phyloP scores from a whole-genome alignment of 2,888 invertebrate genomes.

The Timema cristinae region DNA sequence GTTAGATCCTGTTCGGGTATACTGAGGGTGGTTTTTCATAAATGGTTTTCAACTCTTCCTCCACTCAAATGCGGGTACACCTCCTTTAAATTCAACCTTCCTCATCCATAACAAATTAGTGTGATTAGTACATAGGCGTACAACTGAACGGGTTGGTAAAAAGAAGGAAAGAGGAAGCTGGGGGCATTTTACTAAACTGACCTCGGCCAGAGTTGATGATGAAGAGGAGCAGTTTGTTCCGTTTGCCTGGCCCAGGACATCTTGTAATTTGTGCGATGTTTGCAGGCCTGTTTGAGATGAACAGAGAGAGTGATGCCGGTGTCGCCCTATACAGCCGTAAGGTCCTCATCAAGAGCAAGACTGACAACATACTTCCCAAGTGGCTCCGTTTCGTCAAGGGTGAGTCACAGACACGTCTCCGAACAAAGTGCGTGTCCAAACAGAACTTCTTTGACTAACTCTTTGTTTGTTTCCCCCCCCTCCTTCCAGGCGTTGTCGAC shows the following conservation, averaged over 20 bases:
- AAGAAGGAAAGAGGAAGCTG: neutral
- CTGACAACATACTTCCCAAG: constrained; percentile 86
- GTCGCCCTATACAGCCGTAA: constrained; percentile 89
- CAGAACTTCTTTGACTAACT: too few species aligned
- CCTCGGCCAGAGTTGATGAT: too few species aligned
- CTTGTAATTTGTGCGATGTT: constrained; percentile 22
- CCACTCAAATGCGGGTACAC: too few species aligned
- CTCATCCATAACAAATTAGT: too few species aligned
- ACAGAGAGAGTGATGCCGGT: constrained; percentile 77
- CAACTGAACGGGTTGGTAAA: too few species aligned
- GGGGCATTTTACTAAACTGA: neutral
- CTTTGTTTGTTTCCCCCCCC: neutral
- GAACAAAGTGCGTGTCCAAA: too few species aligned
- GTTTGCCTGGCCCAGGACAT: neutral
- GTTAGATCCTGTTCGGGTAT: too few species aligned
- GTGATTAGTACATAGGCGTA: too few species aligned
- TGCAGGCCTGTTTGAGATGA: constrained; percentile 79
- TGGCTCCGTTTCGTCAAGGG: constrained; percentile 95
- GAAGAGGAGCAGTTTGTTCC: neutral
- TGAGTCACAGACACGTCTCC: constrained; percentile 36
- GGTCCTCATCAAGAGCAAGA: constrained; percentile 86
- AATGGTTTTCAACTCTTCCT: too few species aligned
- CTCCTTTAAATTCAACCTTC: too few species aligned
- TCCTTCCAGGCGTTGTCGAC: constrained; percentile 78
- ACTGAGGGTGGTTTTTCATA: too few species aligned